Conservation (phyloP, 2,113 vertebrate species). For the Osmerus mordax region DNA sequence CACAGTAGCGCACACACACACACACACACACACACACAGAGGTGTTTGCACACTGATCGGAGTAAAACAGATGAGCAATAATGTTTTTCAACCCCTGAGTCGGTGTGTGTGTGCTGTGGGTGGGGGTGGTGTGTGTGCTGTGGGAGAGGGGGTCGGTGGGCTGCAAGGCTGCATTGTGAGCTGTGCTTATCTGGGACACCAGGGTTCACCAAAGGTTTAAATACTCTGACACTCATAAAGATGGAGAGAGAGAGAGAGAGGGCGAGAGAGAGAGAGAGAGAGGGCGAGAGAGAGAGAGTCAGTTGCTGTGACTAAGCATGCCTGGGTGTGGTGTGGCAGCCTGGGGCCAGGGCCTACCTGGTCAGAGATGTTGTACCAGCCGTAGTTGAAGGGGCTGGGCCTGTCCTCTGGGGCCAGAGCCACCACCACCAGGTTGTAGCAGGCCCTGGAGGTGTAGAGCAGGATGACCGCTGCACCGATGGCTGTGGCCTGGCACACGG, state of each 20-base stretch:
- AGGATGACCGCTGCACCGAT: constrained; percentile 85
- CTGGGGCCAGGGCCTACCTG: constrained; percentile 73
- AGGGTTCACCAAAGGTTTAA: constrained; percentile 26
- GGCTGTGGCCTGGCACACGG: constrained; percentile 88
- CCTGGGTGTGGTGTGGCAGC: no score
- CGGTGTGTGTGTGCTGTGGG: background rate
- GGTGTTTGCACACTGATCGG: constrained; percentile 10
- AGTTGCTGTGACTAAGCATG: no score
- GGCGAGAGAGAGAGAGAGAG: background rate
- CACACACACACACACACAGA: background rate
- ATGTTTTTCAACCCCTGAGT: background rate
- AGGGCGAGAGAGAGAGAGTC: background rate
- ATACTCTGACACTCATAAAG: background rate
- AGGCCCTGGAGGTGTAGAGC: constrained; percentile 91
- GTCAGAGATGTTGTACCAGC: constrained; percentile 92
- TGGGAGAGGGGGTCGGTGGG: background rate
- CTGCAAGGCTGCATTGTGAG: background rate
- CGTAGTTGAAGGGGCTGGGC: constrained; percentile 89
- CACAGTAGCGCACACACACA: background rate
- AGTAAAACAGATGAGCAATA: constrained; percentile 26
- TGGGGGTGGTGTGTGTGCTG: no score
- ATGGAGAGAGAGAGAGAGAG: background rate
- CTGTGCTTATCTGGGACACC: constrained; percentile 30
- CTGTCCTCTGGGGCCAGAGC: constrained; percentile 80
- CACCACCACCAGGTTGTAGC: constrained; percentile 92